Percentiles rank a stretch among this genome's conserved stretches.
phyloP scores from a whole-genome alignment of 1,140 invertebrate genomes.

The Drosophila parvula region DNA sequence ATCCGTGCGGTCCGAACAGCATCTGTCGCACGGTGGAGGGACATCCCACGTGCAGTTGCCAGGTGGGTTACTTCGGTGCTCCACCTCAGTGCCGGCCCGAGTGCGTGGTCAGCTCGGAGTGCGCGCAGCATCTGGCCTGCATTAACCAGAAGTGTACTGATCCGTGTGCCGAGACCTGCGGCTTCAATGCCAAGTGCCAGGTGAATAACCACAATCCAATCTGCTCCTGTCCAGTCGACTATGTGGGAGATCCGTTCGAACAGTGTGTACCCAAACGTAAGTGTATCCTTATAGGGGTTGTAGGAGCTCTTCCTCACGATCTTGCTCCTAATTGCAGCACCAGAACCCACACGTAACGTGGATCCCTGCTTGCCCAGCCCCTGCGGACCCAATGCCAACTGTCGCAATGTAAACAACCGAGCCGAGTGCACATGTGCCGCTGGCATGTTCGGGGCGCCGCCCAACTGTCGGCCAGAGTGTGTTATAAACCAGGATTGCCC shows the following conservation, averaged over 20 bases:
- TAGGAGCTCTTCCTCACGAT: background rate
- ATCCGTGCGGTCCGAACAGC: slow-evolving; percentile 92
- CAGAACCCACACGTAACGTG: slow-evolving; percentile 77
- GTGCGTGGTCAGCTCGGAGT: slow-evolving; percentile 92
- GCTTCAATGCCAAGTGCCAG: slow-evolving; percentile 90
- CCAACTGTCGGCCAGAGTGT: slow-evolving; percentile 91
- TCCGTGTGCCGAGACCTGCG: slow-evolving; percentile 92
- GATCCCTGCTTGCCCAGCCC: slow-evolving; percentile 92
- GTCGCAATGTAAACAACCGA: slow-evolving; percentile 88
- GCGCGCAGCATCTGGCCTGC: slow-evolving; percentile 89
- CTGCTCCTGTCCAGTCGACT: slow-evolving; percentile 90
- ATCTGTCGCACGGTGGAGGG: slow-evolving; percentile 89
- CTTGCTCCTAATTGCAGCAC: slow-evolving; percentile 29
- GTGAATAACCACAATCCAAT: slow-evolving; percentile 93
- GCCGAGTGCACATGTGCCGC: slow-evolving; percentile 91
- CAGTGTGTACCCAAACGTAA: slow-evolving; percentile 89
- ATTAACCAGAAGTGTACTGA: slow-evolving; percentile 92
- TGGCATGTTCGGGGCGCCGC: slow-evolving; percentile 93
- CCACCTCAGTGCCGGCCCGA: slow-evolving; percentile 92
- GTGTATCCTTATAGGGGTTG: slow-evolving; percentile 55
- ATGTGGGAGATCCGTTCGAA: slow-evolving; percentile 92
- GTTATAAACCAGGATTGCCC: slow-evolving; percentile 92
- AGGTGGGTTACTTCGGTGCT: slow-evolving; percentile 89
- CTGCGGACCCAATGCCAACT: slow-evolving; percentile 92
- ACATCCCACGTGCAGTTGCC: slow-evolving; percentile 91